Evolutionary conservation across 2,113 vertebrate genomes (phyloP), one percentile per base, ranked within the genome.

Genomic region (Xenopus borealis): DNA sequence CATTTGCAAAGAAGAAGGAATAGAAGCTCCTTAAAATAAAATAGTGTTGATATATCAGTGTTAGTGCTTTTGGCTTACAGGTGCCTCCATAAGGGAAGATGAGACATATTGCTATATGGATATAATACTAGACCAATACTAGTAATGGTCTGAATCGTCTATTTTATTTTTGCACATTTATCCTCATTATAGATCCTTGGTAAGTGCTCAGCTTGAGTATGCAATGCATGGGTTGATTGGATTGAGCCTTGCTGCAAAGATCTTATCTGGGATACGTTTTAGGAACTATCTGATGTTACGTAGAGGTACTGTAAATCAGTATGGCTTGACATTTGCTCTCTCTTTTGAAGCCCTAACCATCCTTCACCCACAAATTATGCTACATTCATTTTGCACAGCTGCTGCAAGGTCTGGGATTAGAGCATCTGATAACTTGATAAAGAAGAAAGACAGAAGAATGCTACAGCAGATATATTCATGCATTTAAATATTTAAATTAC

Each of bases 401-500:
- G 92, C 91, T 92, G 80, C 82, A 81, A 82, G 92, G 85, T 83
- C 91, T 88, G 91, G 88, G 83, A 88, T 85, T 85, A 86, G 84
- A 83, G 83, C 91, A 92, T 91, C 93, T 92, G 92, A 90, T 86
- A 84, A 86, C 83, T 92, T 88, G 91, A 91, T 91, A 92, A 92
- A 93, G 88, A 86, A 89, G 86, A 89, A 88, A 82, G 84, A 90
- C 88, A 89, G 86, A 46, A 87, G 33, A 40, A 40, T 40, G 33
- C 6, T 40, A 40, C 2, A 40, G 91, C 92, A 96, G 93, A 93
- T 95, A 93, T 87, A 88, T 86, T 44, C 71, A n/a, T 84, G 81
- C 33, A 80, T 89, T n/a, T 27, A 27, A 27, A 27, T 3, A 27
- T 27, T 27, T 68, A 67, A 78, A 76, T 81, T 66, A 27, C 23